These are phyloP conservation scores for Sclerurus mexicanus DNA, from an alignment of 2,113 vertebrate species.

Conservation along the genomic window DNA sequence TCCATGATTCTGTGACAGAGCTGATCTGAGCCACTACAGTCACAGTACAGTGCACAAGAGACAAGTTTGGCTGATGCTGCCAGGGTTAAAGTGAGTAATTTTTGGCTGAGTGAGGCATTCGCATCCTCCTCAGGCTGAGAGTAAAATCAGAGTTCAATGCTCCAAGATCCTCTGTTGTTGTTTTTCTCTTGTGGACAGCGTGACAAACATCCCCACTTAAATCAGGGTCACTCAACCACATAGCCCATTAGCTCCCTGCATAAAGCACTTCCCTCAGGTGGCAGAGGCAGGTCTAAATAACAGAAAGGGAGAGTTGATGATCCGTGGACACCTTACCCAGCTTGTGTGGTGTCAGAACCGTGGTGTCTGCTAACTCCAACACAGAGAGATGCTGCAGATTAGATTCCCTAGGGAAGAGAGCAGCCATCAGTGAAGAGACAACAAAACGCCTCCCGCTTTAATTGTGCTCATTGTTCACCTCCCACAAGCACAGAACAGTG, in stretches of 20 bases:
- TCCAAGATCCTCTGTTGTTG: neutral
- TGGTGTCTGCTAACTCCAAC: conserved; percentile 87
- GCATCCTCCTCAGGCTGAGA: neutral
- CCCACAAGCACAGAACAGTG: neutral
- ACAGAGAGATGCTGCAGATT: conserved; percentile 94
- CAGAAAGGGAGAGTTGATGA: neutral
- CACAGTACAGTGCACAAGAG: rapidly evolving
- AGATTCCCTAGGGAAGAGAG: conserved; percentile 81
- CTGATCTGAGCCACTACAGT: neutral
- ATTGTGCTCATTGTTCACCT: neutral
- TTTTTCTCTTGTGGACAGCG: neutral
- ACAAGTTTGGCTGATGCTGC: neutral
- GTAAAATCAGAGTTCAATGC: rapidly evolving
- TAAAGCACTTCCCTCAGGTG: neutral
- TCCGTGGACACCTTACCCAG: conserved; percentile 73
- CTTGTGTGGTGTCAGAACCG: conserved; percentile 65
- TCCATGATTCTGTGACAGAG: neutral
- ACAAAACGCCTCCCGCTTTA: conserved; percentile 27
- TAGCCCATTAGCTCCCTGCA: neutral
- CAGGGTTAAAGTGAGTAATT: rapidly evolving
- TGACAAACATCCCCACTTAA: neutral
- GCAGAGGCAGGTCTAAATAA: neutral
- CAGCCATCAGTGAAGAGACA: conserved; percentile 4
- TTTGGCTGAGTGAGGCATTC: neutral
- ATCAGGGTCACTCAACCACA: neutral